phyloP scores from a whole-genome alignment of 2,113 vertebrate species.

The Tauraco erythrolophus region DNA sequence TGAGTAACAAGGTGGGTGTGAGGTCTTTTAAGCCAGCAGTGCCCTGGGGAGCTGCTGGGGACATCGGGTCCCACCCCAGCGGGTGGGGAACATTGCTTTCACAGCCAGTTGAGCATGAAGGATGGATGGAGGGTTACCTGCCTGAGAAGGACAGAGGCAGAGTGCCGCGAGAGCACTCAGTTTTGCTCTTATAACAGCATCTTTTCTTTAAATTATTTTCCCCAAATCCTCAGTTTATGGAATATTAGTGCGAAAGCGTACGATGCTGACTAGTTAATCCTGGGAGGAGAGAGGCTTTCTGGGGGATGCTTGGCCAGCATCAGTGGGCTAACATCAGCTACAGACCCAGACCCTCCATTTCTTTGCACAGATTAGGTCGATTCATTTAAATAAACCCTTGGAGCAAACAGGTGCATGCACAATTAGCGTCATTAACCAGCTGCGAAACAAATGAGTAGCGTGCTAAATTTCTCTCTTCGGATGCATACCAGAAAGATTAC shows the following conservation, averaged over 20 bases:
- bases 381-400: background rate
- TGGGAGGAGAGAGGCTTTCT: background rate
- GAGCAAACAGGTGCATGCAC: background rate
- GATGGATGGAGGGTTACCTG: background rate
- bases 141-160: background rate
- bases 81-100: fast-evolving
- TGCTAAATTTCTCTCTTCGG: background rate
- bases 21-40: background rate
- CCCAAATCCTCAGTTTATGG: background rate
- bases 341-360: background rate
- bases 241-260: background rate
- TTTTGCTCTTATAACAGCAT: background rate
- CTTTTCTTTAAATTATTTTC: background rate
- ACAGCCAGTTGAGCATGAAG: fast-evolving
- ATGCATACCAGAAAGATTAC: background rate
- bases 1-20: background rate
- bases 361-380: background rate
- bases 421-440: background rate
- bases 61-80: fast-evolving
- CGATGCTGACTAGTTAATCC: background rate
- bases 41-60: background rate
- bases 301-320: fast-evolving
- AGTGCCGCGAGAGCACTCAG: fast-evolving
- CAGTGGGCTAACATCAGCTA: background rate
- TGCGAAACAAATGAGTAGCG: background rate